These are phyloP conservation scores for Podiceps cristatus DNA, from an alignment of 2,113 vertebrate species.

Conservation along the genomic window DNA sequence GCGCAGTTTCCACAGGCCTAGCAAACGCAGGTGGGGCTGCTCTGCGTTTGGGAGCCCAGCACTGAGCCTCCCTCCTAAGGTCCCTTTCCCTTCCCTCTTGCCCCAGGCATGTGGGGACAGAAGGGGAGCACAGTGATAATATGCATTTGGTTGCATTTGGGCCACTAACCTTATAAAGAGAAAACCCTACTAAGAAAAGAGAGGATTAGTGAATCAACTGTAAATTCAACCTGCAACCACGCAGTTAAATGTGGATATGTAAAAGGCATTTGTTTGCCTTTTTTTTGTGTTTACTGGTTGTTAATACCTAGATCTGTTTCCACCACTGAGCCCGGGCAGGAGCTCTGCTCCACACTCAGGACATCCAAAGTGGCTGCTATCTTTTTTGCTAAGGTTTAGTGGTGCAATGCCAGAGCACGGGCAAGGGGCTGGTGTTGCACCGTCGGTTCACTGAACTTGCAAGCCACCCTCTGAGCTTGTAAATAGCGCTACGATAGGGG, in stretches of 20 bases:
- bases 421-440: neutral
- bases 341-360: neutral
- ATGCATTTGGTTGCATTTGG: neutral
- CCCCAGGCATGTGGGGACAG: neutral
- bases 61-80: neutral
- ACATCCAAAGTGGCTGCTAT: neutral
- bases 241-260: neutral
- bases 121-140: too few species aligned
- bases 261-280: neutral
- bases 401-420: fast-evolving
- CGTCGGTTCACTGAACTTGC: neutral
- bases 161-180: neutral
- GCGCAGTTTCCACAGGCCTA: neutral
- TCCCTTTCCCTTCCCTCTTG: neutral
- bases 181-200: neutral
- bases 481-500: neutral
- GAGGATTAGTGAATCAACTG: neutral
- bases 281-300: neutral
- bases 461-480: neutral
- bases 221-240: neutral
- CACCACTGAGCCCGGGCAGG: neutral
- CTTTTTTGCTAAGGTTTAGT: neutral
- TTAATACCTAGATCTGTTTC: neutral
- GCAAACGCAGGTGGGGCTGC: neutral
- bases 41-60: neutral